These are phyloP conservation scores for Brachyistius frenatus DNA, from an alignment of 2,113 vertebrate genomes.

Conservation along the genomic window DNA sequence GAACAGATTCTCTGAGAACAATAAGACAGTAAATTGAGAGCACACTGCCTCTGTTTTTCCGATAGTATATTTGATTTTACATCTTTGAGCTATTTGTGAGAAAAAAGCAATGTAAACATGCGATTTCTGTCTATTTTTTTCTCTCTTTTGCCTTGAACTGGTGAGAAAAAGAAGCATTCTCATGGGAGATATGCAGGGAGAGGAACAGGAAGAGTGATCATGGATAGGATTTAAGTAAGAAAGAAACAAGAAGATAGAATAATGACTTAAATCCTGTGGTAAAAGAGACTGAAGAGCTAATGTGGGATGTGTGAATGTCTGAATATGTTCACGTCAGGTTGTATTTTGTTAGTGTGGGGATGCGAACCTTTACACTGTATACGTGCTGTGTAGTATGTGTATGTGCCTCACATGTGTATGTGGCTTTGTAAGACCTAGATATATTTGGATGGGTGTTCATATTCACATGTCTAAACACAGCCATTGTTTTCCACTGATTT, in stretches of 20 bases:
- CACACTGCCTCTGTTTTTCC: background rate
- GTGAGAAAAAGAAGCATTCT: constrained; percentile 32
- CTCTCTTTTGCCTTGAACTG: constrained; percentile 27
- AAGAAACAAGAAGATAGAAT: constrained; percentile 19
- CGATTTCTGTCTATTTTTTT: background rate
- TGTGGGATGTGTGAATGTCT: constrained; percentile 8
- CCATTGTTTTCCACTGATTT: background rate
- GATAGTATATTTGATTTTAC: constrained; percentile 3
- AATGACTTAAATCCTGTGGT: constrained; percentile 23
- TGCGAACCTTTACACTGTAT: background rate
- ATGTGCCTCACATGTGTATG: background rate
- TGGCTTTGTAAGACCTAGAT: background rate
- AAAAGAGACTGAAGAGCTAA: background rate
- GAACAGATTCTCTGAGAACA: background rate
- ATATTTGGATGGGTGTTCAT: background rate
- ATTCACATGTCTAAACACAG: background rate
- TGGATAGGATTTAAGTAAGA: constrained; percentile 30
- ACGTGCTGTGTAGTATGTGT: background rate
- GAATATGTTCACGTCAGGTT: background rate
- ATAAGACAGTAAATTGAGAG: background rate
- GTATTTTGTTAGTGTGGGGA: constrained; percentile 8
- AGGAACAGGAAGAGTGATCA: constrained; percentile 16
- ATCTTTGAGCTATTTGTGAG: too few species aligned
- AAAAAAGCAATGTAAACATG: too few species aligned
- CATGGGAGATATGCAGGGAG: constrained; percentile 12